phyloP scores from a whole-genome alignment of 92 coral and sea anemone species.

The Meandrina meandrites region DNA sequence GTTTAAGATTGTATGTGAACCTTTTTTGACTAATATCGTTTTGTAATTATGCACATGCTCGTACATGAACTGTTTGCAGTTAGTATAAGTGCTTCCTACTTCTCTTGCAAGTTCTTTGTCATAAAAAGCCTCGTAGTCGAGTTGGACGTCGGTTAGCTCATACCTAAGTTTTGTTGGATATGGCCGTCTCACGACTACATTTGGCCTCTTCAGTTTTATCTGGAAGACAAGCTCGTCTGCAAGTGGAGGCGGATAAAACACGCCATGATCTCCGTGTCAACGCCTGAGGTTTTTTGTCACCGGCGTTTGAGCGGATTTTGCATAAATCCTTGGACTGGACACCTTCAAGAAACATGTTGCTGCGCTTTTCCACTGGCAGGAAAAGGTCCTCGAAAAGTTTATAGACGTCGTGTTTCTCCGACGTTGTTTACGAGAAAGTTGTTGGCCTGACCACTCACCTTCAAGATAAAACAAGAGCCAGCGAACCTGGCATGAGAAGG shows the following conservation, averaged over 20 bases:
- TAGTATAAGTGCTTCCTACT: too few species aligned
- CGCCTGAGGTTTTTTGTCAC: conserved; percentile 4
- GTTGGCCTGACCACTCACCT: conserved; percentile 25
- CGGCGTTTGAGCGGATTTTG: background rate
- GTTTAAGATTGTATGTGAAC: too few species aligned
- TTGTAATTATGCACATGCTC: too few species aligned
- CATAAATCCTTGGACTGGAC: background rate
- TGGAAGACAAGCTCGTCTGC: background rate
- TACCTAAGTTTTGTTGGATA: too few species aligned
- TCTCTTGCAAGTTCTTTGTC: too few species aligned
- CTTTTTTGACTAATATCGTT: too few species aligned
- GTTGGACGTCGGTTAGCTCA: too few species aligned
- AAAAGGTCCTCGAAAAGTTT: conserved; percentile 12
- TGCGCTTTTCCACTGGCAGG: background rate
- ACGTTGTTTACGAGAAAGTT: conserved; percentile 26
- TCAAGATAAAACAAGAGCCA: conserved; percentile 8
- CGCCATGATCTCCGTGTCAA: background rate
- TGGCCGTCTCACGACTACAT: too few species aligned
- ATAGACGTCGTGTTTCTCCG: background rate
- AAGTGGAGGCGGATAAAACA: too few species aligned
- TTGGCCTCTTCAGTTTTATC: background rate
- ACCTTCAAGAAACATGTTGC: conserved; percentile 16
- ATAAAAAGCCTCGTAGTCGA: too few species aligned
- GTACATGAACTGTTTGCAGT: too few species aligned
- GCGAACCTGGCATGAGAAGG: too few species aligned